Base-by-base conservation (phyloP, 2,113 vertebrate genomes). In the Lamprologus tigripictilis region DNA sequence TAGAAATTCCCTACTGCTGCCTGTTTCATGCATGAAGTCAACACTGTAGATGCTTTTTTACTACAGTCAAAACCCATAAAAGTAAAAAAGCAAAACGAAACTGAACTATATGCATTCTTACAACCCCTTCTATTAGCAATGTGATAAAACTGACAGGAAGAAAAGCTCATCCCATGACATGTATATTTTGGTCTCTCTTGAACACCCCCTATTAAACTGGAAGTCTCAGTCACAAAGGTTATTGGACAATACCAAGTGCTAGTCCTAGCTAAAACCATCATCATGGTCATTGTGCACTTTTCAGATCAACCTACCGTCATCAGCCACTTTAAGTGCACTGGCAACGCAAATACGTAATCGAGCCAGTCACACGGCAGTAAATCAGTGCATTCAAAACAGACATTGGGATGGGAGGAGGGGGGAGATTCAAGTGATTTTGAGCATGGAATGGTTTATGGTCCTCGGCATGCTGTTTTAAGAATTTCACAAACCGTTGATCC, bases 381-480 rank as follows among this genome's bases (percentile, higher is more conserved):
- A 1, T 68, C n/a, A 2, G 35, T 71, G n/a, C 35, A 63, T 61
- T 17, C 54, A 26, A 57, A 57, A 13, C 10, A 14, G 28, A 4
- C 23, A 33, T 35, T 33, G 17, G 33, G 7, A 4, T 5, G 33
- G 33, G 33, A 0, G 31, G 31, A 0, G 6, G 33, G 4, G 33
- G 0, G 10, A n/a, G 10, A 21, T 68, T 68, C 31, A 68, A 23
- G 63, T 68, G 9, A 68, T 14, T 68, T 40, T 68, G 35, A 40
- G 35, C n/a, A 40, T 9, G 35, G n/a, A 8, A 23, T 71, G 66
- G n/a, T 23, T 66, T 35, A 2, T 11, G 58, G 28, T 35, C 28
- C 28, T 0, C 2, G 0, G 28, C 58, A 33, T 33, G 3, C 16
- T 63, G 16, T n/a, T 66, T 35, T 66, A 35, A 37, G 33, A 37